Evolutionary conservation across 1,140 invertebrate genomes (phyloP), one percentile per base, ranked within the genome.

Genomic region (Araneus ventricosus): DNA sequence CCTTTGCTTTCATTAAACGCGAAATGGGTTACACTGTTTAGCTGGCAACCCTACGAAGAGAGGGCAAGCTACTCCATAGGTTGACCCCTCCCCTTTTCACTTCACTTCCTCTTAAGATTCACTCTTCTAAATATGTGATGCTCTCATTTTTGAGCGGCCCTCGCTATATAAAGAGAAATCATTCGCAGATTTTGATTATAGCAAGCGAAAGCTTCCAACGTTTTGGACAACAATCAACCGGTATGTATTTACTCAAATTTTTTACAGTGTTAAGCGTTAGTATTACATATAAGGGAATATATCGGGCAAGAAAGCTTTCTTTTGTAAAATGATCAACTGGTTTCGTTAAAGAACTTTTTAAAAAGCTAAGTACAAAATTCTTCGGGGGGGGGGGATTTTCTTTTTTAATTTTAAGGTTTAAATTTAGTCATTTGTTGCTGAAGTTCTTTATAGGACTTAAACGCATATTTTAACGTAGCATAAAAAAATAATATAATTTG

Each of bases 151-250:
- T 84, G 27, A 63, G 24, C 24, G 14, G 70, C 6, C 88, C 27
- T 27, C 24, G 24, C 89, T 91, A 91, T 91, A 91, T 91, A 91
- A 91, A 79, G 89, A 91, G 89, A 39, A 84, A 91, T 37, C 22
- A 10, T 59, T 27, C 34, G 30, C 37, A 45, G 63, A 8, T 39
- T 45, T 41, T 52, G 24, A 17, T 45, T 37, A 34, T 70, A 30
- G 20, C 20, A n/a, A 67, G 39, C 22, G 82, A 85, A 67, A 37
- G 63, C 57, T 34, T 67, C n/a, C 24, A 52, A 63, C 24, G 30
- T 70, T 70, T 70, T 3, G 3, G 14, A 27, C 87, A 45, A 24
- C n/a, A 27, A 41, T 37, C 59, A 88, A 70, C 22, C 70, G 63
- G 63, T 70, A 88, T 17, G 59, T 24, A 57, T 41, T 22, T 45